Percentiles rank a stretch among this genome's conserved stretches.
These are phyloP conservation scores for Pollenia griseotomentosa DNA, from an alignment of 2,888 invertebrate genomes.

Conservation along the genomic window DNA sequence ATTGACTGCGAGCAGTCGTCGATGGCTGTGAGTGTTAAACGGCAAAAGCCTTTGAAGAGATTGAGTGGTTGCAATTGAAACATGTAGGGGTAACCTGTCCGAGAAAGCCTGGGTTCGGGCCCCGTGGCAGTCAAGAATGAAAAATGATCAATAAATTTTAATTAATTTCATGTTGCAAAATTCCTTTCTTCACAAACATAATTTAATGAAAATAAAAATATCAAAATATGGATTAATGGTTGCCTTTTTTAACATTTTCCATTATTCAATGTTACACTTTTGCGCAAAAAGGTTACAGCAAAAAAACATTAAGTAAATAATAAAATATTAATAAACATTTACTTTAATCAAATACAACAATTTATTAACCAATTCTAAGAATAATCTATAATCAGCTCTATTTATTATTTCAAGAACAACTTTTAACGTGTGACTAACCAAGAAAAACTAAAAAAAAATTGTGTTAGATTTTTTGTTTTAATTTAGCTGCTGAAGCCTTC, in stretches of 20 bases:
- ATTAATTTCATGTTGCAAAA: too few relatives aligned
- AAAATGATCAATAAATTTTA: too few relatives aligned
- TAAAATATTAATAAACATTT: conserved; percentile 22
- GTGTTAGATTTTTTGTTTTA: conserved; percentile 16
- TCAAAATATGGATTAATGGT: too few relatives aligned
- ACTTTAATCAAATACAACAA: background rate
- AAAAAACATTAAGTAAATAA: conserved; percentile 42
- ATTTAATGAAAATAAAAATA: too few relatives aligned
- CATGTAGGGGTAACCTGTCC: too few relatives aligned
- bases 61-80: too few relatives aligned
- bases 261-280: conserved; percentile 78
- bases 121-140: too few relatives aligned
- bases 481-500: conserved; percentile 60
- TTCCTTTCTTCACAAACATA: too few relatives aligned
- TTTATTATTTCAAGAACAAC: conserved; percentile 36
- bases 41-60: too few relatives aligned
- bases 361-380: conserved; percentile 35
- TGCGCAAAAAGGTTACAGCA: conserved; percentile 82
- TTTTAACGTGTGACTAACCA: conserved; percentile 69
- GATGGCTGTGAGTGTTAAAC: too few relatives aligned
- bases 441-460: conserved; percentile 35
- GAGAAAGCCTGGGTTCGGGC: too few relatives aligned
- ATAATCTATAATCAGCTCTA: conserved; percentile 41
- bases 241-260: conserved; percentile 44
- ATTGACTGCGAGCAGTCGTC: too few relatives aligned